Evolutionary conservation across 64 coral and sea anemone genomes (phyloP).

Genomic region (Platygyra sinensis): DNA sequence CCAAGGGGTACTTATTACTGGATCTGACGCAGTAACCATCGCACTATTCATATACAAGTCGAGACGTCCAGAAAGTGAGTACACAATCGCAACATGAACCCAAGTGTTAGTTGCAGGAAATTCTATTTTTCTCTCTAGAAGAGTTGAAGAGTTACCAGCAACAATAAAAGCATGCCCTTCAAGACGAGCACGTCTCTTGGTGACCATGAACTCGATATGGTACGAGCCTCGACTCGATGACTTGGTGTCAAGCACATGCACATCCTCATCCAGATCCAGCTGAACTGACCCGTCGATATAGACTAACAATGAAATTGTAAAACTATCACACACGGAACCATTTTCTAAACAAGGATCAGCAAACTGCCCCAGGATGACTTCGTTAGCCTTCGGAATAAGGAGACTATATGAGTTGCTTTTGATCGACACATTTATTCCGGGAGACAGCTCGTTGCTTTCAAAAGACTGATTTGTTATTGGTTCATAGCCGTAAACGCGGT

Average conservation of each 20-base stretch:
- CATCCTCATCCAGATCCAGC: not conserved
- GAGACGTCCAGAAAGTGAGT: not conserved
- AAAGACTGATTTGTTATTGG: not conserved
- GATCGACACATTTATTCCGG: not conserved
- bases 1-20: not conserved
- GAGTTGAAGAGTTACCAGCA: not conserved
- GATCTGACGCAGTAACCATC: not conserved
- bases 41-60: not conserved
- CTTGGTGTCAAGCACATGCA: not conserved
- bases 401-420: not conserved
- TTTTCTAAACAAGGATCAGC: not conserved
- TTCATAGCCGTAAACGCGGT: not conserved
- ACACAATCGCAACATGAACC: not conserved
- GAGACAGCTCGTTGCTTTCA: slow-evolving; percentile 6
- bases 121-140: not conserved
- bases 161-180: slow-evolving; percentile 4
- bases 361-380: not conserved
- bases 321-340: not conserved
- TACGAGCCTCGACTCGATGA: not conserved
- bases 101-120: not conserved
- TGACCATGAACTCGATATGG: not conserved
- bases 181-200: not conserved
- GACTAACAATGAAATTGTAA: not conserved
- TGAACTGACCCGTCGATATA: not conserved
- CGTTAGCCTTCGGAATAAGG: not conserved